Evolutionary conservation across 2,888 invertebrate genomes (phyloP).

Genomic region (Brenthis ino): DNA sequence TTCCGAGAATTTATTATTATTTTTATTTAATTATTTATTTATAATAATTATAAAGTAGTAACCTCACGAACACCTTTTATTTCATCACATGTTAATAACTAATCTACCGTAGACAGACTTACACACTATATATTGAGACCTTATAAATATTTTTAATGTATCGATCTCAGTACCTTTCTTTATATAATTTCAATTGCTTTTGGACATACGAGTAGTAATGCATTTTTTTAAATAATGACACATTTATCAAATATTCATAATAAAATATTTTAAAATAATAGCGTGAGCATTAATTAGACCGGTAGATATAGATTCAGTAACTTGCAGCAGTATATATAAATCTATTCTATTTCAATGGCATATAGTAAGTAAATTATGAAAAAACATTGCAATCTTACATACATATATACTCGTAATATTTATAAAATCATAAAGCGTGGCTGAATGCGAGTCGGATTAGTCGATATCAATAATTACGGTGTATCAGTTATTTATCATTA

Average conservation of each 20-base stretch:
- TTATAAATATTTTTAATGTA: slow-evolving; percentile 10
- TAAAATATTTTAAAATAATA: neutral
- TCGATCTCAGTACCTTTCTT: slow-evolving; percentile 8
- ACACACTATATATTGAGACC: slow-evolving; percentile 25
- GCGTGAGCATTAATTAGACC: slow-evolving; percentile 16
- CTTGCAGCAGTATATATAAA: neutral
- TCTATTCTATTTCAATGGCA: neutral
- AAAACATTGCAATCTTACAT: neutral
- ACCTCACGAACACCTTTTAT: slow-evolving; percentile 43
- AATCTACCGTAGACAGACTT: slow-evolving; percentile 35
- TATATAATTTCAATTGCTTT: neutral
- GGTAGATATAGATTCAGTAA: slow-evolving; percentile 1
- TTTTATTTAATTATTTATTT: neutral
- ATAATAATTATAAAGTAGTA: slow-evolving; percentile 45
- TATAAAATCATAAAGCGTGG: neutral
- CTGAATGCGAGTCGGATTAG: neutral
- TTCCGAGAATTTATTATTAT: slow-evolving; percentile 38
- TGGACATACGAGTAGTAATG: slow-evolving; percentile 1
- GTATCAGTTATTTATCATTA: slow-evolving; percentile 11
- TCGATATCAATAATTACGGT: too few relatives aligned
- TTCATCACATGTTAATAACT: slow-evolving; percentile 45
- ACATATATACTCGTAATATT: neutral
- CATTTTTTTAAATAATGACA: neutral
- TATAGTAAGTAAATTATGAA: slow-evolving; percentile 4
- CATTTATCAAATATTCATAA: neutral